phyloP scores from a whole-genome alignment of 2,113 vertebrate species.

The Percopsis transmontana region DNA sequence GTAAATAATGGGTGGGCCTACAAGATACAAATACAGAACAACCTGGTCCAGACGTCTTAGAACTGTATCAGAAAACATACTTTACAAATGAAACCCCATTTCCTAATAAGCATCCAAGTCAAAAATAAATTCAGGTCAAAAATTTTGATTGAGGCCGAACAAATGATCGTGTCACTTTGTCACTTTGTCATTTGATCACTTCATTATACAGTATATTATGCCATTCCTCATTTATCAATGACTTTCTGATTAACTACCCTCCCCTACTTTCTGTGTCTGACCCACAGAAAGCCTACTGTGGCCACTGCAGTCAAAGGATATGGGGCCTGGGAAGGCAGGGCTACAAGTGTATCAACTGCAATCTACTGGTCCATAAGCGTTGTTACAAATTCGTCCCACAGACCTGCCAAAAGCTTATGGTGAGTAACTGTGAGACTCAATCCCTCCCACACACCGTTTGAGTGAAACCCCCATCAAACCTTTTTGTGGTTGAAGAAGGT shows the following conservation, averaged over 20 bases:
- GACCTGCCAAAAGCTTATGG: constrained; percentile 98
- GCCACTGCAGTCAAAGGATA: constrained; percentile 98
- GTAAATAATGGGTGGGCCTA: too few species aligned
- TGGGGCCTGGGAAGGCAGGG: constrained; percentile 95
- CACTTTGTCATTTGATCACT: neutral
- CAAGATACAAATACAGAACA: too few species aligned
- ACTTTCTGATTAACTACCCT: neutral
- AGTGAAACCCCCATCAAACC: neutral
- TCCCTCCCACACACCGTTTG: neutral
- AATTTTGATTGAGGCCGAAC: too few species aligned
- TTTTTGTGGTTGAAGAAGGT: neutral
- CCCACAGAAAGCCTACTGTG: constrained; percentile 90
- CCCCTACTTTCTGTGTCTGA: constrained; percentile 29
- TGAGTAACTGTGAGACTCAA: constrained; percentile 71
- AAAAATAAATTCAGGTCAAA: neutral
- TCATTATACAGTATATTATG: neutral
- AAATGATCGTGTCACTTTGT: neutral
- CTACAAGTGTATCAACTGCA: constrained; percentile 99
- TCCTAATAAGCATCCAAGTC: neutral
- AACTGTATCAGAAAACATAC: neutral
- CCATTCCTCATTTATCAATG: neutral
- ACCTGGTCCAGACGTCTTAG: neutral
- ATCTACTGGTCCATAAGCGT: constrained; percentile 97
- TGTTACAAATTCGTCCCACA: constrained; percentile 93
- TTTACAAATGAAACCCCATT: neutral